These are phyloP conservation scores for Artemia franciscana DNA, from an alignment of 1,140 invertebrate genomes.

Conservation along the genomic window DNA sequence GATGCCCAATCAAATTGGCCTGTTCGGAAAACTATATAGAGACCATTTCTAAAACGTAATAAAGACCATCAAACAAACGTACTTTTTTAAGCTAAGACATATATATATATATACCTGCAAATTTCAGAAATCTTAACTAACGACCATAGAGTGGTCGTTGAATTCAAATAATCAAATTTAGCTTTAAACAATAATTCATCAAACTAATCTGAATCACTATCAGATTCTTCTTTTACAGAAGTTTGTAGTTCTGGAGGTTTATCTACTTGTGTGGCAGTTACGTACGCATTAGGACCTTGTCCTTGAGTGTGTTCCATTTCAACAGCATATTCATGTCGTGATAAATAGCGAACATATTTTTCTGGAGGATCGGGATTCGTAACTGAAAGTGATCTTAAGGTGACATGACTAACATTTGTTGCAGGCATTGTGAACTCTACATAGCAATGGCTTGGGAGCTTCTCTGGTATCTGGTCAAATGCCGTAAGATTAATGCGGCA, in stretches of 20 bases:
- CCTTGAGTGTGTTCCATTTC: conserved; percentile 61
- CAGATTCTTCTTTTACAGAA: conserved; percentile 5
- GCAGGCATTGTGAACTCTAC: conserved; percentile 98
- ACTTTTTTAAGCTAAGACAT: background rate
- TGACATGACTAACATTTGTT: conserved; percentile 88
- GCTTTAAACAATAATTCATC: background rate
- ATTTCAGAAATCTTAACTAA: background rate
- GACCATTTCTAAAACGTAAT: background rate
- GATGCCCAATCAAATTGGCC: background rate
- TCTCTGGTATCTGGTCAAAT: conserved; percentile 88
- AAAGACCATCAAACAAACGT: background rate
- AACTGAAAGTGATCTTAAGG: conserved; percentile 79
- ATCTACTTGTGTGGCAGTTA: conserved; percentile 34
- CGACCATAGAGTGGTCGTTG: background rate
- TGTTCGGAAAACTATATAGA: background rate
- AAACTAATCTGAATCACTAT: conserved; percentile 13
- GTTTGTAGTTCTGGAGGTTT: background rate
- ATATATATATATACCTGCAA: background rate
- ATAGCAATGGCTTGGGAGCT: conserved; percentile 59
- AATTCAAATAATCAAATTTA: background rate
- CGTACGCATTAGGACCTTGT: conserved; percentile 44
- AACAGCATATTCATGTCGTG: conserved; percentile 84
- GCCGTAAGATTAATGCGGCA: conserved; percentile 80
- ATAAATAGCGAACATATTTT: conserved; percentile 90
- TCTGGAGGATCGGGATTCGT: conserved; percentile 79